Percentiles rank a stretch among this genome's conserved stretches.
Evolutionary conservation across 2,113 vertebrate genomes (phyloP).

Genomic region (Gracilinanus agilis): DNA sequence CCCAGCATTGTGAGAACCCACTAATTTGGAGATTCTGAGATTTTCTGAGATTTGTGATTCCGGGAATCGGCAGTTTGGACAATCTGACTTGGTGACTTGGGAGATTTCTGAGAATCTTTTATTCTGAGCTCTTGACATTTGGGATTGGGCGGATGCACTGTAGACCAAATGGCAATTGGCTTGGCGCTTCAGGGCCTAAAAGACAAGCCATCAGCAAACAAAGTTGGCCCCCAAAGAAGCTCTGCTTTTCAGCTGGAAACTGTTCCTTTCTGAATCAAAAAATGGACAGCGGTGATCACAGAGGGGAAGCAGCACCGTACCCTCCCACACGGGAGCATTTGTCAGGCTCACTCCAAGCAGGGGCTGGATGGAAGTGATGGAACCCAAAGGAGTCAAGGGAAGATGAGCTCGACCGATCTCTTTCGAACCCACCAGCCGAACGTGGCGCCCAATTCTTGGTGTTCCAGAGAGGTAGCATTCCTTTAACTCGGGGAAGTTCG

Average conservation of each 20-base stretch:
- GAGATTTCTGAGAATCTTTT: background rate
- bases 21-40: background rate
- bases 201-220: background rate
- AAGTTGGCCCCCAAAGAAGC: background rate
- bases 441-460: constrained; percentile 24
- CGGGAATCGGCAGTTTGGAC: too few relatives aligned
- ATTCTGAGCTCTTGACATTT: background rate
- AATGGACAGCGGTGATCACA: background rate
- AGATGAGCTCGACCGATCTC: constrained; percentile 40
- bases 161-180: background rate
- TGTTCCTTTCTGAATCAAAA: constrained; percentile 17
- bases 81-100: too few relatives aligned
- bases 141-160: accelerated
- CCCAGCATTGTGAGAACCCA: background rate
- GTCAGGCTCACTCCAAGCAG: constrained; percentile 40
- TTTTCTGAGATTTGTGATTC: background rate
- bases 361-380: constrained; percentile 25
- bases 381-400: constrained; percentile 8
- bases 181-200: background rate
- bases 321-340: background rate
- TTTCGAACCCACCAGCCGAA: constrained; percentile 58
- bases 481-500: constrained; percentile 49
- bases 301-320: background rate
- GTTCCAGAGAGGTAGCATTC: constrained; percentile 62
- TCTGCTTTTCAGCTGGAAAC: constrained; percentile 46